Conservation (phyloP, 2,888 invertebrate species). For the Hemicrepidius hirtus region DNA sequence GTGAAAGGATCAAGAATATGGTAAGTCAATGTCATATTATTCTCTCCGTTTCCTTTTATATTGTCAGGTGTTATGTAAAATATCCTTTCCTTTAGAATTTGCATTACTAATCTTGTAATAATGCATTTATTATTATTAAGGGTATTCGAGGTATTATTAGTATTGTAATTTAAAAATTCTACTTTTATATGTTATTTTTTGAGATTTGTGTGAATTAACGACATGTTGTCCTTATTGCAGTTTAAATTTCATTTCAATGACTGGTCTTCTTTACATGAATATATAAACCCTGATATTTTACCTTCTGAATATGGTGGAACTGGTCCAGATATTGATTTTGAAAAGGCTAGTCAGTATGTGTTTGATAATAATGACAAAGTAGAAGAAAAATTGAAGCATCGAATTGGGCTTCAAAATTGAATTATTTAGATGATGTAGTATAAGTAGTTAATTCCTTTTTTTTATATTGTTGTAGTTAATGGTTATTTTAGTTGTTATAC, state of each 20-base stretch:
- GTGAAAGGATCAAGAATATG: slow-evolving; percentile 59
- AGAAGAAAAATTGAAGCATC: slow-evolving; percentile 58
- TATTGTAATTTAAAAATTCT: not conserved
- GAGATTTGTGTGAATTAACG: too few species aligned
- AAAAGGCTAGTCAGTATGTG: slow-evolving; percentile 57
- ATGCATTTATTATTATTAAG: too few species aligned
- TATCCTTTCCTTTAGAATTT: too few species aligned
- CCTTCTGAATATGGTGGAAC: slow-evolving; percentile 77
- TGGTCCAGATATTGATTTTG: slow-evolving; percentile 58
- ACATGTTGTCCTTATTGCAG: too few species aligned
- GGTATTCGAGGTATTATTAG: too few species aligned
- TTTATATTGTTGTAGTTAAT: too few species aligned
- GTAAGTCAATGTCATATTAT: too few species aligned
- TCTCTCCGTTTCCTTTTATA: too few species aligned
- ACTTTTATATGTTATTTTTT: not conserved
- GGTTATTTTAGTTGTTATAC: too few species aligned
- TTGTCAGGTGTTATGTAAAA: too few species aligned
- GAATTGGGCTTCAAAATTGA: slow-evolving; percentile 69
- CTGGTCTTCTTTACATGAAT: slow-evolving; percentile 73
- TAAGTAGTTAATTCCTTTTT: too few species aligned
- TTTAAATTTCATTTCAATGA: slow-evolving; percentile 73
- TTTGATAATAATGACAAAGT: slow-evolving; percentile 59
- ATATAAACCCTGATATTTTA: slow-evolving; percentile 69
- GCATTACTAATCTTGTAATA: too few species aligned
- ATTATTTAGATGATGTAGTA: not conserved